phyloP scores from a whole-genome alignment of 2,113 vertebrate genomes.

The Lepidothrix coronata region DNA sequence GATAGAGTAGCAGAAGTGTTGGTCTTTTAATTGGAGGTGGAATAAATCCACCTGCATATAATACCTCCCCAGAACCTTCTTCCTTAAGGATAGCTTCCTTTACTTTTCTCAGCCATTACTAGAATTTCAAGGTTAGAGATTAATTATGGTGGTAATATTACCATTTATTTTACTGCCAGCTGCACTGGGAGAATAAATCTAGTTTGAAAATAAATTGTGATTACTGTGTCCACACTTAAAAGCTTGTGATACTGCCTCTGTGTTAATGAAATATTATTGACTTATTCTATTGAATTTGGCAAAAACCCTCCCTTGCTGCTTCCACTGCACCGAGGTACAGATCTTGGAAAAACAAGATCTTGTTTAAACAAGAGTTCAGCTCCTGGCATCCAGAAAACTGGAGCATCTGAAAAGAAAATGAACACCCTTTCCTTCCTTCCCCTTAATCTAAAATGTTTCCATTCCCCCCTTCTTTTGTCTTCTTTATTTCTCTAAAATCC shows the following conservation, averaged over 20 bases:
- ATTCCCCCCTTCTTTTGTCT: not conserved
- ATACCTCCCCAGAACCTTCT: not conserved
- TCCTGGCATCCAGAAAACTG: not conserved
- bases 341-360: not conserved
- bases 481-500: not conserved
- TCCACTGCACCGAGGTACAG: not conserved
- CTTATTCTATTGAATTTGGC: constrained; percentile 18
- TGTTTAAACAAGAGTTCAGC: not conserved
- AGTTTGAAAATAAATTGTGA: constrained; percentile 39
- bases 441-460: not conserved
- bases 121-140: constrained; percentile 51
- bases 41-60: constrained; percentile 7
- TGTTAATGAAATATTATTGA: constrained; percentile 53
- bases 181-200: constrained; percentile 43
- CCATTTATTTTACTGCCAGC: constrained; percentile 46
- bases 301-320: not conserved
- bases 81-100: not conserved
- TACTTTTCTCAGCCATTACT: not conserved
- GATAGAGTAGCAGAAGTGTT: not conserved
- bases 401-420: not conserved
- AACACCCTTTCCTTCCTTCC: not conserved
- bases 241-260: not conserved
- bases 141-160: constrained; percentile 51
- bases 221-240: constrained; percentile 20
- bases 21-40: not conserved